phyloP scores from a whole-genome alignment of 37 sponge, comb jelly and placozoan species.

The Halisarca cf. caerulea region DNA sequence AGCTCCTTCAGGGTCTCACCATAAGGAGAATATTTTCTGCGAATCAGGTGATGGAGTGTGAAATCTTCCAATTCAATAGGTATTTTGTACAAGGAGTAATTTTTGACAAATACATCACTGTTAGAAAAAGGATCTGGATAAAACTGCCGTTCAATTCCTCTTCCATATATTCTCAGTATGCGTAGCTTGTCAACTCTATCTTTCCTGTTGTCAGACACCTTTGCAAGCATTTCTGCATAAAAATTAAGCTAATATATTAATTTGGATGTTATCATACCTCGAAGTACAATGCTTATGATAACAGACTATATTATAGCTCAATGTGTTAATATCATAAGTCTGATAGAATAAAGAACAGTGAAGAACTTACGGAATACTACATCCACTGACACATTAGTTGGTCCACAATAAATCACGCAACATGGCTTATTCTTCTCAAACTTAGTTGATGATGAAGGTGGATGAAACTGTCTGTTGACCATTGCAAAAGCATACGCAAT shows the following conservation, averaged over 20 bases:
- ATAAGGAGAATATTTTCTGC: background rate
- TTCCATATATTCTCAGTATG: slow-evolving; percentile 44
- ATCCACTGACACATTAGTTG: background rate
- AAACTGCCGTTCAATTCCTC: slow-evolving; percentile 22
- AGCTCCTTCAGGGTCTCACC: background rate
- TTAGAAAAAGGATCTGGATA: slow-evolving; percentile 20
- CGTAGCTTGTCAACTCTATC: background rate
- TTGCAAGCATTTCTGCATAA: background rate
- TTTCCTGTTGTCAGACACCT: background rate
- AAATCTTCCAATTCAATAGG: background rate
- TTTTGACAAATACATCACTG: background rate
- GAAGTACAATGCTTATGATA: too few relatives aligned
- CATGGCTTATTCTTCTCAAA: too few relatives aligned
- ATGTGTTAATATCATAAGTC: too few relatives aligned
- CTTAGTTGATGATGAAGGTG: too few relatives aligned
- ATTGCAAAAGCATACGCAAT: too few relatives aligned
- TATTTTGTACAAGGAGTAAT: background rate
- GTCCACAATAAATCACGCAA: background rate
- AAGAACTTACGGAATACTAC: background rate
- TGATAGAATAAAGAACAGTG: too few relatives aligned
- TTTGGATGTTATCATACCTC: too few relatives aligned
- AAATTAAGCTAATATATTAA: background rate
- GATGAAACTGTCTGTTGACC: background rate
- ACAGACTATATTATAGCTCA: too few relatives aligned
- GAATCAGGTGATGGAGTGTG: background rate